phyloP scores from a whole-genome alignment of 2,113 vertebrate genomes.

The Columbina picui region DNA sequence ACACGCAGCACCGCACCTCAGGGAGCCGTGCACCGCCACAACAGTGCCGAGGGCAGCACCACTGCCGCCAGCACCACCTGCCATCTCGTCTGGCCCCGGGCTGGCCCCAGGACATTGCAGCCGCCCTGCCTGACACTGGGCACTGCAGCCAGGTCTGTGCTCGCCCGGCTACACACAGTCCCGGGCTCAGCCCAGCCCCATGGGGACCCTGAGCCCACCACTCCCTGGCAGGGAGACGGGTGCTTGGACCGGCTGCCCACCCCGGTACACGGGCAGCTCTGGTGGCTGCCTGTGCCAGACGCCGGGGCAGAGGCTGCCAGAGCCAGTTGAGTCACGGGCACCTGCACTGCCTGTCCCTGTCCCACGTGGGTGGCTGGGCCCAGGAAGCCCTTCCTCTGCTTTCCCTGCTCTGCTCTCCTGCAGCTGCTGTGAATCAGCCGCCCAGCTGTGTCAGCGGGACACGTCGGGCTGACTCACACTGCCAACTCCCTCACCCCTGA shows the following conservation, averaged over 20 bases:
- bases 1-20: accelerated
- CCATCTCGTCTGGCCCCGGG: accelerated
- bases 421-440: slow-evolving; percentile 20
- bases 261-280: not conserved
- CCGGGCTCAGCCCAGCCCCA: not conserved
- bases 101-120: too few relatives aligned
- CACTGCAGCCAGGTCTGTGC: not conserved
- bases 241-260: accelerated
- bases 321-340: not conserved
- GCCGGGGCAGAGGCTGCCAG: not conserved
- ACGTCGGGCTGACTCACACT: slow-evolving; percentile 17
- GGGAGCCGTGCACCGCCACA: accelerated
- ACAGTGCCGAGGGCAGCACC: accelerated
- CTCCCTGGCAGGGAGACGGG: not conserved
- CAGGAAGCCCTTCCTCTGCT: slow-evolving; percentile 47
- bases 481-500: slow-evolving; percentile 9
- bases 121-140: not conserved
- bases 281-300: accelerated
- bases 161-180: not conserved
- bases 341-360: not conserved
- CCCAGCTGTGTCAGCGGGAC: slow-evolving; percentile 16
- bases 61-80: not conserved
- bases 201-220: accelerated
- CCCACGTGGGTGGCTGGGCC: slow-evolving; percentile 37
- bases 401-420: too few relatives aligned